A percentile compares a stretch with the other conserved stretches of the same genome.
phyloP scores from a whole-genome alignment of 2,113 vertebrate genomes.

The Sinosuthora webbiana region DNA sequence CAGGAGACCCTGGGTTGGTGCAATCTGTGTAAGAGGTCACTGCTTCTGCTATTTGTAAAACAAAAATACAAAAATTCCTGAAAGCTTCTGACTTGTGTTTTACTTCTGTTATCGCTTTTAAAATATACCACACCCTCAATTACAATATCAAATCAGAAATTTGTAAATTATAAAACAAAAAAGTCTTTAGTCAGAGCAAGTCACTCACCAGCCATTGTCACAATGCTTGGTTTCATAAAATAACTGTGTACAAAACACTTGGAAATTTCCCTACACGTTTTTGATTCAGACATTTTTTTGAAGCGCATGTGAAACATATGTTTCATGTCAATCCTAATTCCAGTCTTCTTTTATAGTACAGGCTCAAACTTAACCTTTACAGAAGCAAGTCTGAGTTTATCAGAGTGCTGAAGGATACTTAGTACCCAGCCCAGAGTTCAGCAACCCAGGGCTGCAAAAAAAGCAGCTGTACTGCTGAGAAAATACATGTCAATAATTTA shows the following conservation, averaged over 20 bases:
- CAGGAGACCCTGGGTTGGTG: neutral
- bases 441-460: neutral
- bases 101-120: neutral
- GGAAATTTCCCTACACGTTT: neutral
- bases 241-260: neutral
- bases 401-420: neutral
- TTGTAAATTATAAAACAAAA: neutral
- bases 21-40: neutral
- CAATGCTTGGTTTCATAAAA: neutral
- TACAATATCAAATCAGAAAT: neutral
- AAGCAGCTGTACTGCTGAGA: neutral
- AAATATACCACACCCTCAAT: neutral
- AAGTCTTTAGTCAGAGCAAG: neutral
- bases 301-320: neutral
- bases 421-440: neutral
- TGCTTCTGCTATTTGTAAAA: neutral
- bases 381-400: neutral
- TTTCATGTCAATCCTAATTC: neutral
- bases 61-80: neutral
- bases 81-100: neutral
- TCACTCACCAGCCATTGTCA: neutral
- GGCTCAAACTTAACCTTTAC: neutral
- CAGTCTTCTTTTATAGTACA: neutral
- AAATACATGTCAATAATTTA: neutral
- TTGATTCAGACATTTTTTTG: neutral